Evolutionary conservation across 2,888 invertebrate species (phyloP), one percentile per base, ranked within the genome.

Genomic region (Laothoe populi): DNA sequence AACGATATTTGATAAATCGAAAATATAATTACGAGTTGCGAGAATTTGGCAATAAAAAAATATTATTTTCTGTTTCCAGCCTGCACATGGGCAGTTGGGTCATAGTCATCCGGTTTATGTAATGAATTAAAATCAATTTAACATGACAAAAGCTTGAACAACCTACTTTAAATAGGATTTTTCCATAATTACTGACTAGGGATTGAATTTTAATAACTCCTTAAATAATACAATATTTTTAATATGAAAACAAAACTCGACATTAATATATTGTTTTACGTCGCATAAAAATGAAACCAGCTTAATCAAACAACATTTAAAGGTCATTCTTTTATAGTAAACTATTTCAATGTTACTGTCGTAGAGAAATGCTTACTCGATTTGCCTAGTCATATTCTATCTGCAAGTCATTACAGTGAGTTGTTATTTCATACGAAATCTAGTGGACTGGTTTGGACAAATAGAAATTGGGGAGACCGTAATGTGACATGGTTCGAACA

Each of bases 331-430:
- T 11, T 31, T 19, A n/a, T 4, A 53, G 19, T 19, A 35, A 16
- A 19, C n/a, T 24, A 48, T 48, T 35, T 53, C 53, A 53, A 53
- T 53, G 53, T 53, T 53, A 53, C 53, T 31, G 35, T 4, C 19
- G 3, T 19, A 53, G 53, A 19, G 49, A 53, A 46, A 46, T 19
- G 46, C 19, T 44, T 44, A 19, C 31, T 19, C 0, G 31, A 53
- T 53, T 46, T 53, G 53, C 53, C 19, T 11, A 11, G 11, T 53
- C 53, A 53, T 53, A 19, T 11, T 19, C 3, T 8, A 53, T 35
- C 35, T 35, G 53, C 53, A 53, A 53, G 53, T 53, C 53, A 53
- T 19, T n/a, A 16, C 26, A 42, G 48, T 49, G 26, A 26, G 31
- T 16, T 16, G 26, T 49, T 5, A 5, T 31, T 44, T 44, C 8